Base-by-base conservation (phyloP, 2,888 invertebrate genomes). In the Temnothorax ravouxi region DNA sequence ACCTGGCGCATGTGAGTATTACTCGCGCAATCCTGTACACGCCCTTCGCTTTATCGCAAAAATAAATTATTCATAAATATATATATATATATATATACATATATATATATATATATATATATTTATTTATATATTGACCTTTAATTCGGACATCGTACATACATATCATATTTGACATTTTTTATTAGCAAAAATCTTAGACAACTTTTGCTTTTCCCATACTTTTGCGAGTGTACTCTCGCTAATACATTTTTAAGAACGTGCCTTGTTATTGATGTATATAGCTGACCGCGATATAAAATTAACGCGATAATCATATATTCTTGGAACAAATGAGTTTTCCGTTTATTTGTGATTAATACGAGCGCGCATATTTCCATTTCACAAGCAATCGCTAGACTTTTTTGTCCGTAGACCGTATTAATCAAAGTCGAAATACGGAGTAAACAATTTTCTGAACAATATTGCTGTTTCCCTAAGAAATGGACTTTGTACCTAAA, bases 1-100 rank as follows among this genome's bases (percentile, higher is more conserved):
- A 82, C 89, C 92, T 38, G 69, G 75, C 64, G 34, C 86, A 77
- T 88, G 90, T 90, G 72, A 85, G 90, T 88, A 34, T 34, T 6
- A n/a, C n/a, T n/a, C n/a, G n/a, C n/a, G 34, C 34, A 34, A 6
- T 34, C 6, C 34, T 34, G 34, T 34, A 86, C 56, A 34, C 1
- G 1, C 54, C 11, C 25, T 21, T 15, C 15, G 21, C 15, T n/a
- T 29, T n/a, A n/a, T 21, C 69, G n/a, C 9, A 0, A 56, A 54
- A 71, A 71, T 34, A 21, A 50, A n/a, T 44, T 25, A 8, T 47
- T 64, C 18, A 34, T n/a, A 34, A 6, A 6, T 34, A 34, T 2
- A 3, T 34, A 34, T 34, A 34, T 3, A 34, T 2, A 62, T 18
- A 38, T 4, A 0, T 11, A n/a, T 4, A 5, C 3, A 50, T 4